phyloP scores from a whole-genome alignment of 2,888 invertebrate species.

The Cetonia aurata region DNA sequence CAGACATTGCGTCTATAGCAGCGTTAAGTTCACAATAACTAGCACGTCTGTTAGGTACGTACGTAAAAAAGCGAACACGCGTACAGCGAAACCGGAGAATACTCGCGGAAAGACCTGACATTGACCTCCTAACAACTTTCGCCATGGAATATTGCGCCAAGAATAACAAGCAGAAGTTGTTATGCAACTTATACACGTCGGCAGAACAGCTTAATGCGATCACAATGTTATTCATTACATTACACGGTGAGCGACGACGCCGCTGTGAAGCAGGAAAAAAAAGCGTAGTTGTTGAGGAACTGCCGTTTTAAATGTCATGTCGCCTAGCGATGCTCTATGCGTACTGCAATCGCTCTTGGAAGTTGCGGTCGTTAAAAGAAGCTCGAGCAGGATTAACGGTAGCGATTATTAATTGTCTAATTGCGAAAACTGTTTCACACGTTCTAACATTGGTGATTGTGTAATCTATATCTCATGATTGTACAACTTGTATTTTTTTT shows the following conservation, averaged over 20 bases:
- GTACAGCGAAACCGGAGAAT: constrained; percentile 27
- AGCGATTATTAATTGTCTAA: constrained; percentile 11
- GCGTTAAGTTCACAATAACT: no score
- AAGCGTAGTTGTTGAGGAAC: constrained; percentile 29
- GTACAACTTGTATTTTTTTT: no score
- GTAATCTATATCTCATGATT: no score
- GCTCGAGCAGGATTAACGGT: not conserved
- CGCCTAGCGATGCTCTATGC: constrained; percentile 24
- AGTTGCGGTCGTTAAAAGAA: not conserved
- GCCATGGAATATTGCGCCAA: constrained; percentile 47
- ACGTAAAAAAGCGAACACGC: constrained; percentile 8
- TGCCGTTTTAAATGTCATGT: constrained; percentile 41
- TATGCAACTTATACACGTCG: constrained; percentile 47
- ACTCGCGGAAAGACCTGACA: constrained; percentile 42
- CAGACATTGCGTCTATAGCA: no score
- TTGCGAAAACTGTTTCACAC: not conserved
- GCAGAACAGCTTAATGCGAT: constrained; percentile 49
- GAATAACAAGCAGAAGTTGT: constrained; percentile 48
- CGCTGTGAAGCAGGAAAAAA: constrained; percentile 22
- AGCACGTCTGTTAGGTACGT: no score
- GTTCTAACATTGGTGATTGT: no score
- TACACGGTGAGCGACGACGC: constrained; percentile 26
- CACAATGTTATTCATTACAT: constrained; percentile 46
- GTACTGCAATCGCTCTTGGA: constrained; percentile 19
- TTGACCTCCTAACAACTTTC: constrained; percentile 48